These are phyloP conservation scores for Alaudala cheleensis DNA, from an alignment of 2,113 vertebrate genomes.

Conservation along the genomic window DNA sequence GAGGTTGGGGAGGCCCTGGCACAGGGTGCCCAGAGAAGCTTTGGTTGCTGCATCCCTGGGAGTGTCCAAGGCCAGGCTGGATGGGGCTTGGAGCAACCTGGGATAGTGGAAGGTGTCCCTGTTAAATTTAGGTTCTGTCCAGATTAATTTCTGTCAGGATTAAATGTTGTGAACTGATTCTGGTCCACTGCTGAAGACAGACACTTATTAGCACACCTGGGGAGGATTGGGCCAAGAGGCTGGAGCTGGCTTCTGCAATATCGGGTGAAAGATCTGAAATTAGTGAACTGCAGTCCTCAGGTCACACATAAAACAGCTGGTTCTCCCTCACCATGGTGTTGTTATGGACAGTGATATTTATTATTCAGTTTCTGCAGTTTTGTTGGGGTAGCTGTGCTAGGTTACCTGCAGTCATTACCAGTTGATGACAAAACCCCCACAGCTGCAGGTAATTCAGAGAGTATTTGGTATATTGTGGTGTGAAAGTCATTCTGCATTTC, in stretches of 20 bases:
- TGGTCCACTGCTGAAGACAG: neutral
- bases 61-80: neutral
- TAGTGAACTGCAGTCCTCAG: neutral
- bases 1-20: neutral
- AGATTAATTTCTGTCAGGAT: neutral
- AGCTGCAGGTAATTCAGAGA: neutral
- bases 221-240: neutral
- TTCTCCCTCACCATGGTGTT: neutral
- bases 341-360: neutral
- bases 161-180: neutral
- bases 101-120: neutral
- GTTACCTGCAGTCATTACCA: neutral
- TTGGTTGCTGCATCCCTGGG: neutral
- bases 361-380: neutral
- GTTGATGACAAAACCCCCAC: neutral
- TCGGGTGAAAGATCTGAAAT: neutral
- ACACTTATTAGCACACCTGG: neutral
- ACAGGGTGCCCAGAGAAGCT: neutral
- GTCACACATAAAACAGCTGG: neutral
- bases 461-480: neutral
- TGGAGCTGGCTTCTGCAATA: neutral
- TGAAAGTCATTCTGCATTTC: neutral
- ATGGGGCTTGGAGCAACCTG: accelerated
- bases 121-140: neutral
- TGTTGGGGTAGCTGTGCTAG: neutral